Conservation (phyloP, 2,888 invertebrate genomes). For the Drosophila kuntzei region DNA sequence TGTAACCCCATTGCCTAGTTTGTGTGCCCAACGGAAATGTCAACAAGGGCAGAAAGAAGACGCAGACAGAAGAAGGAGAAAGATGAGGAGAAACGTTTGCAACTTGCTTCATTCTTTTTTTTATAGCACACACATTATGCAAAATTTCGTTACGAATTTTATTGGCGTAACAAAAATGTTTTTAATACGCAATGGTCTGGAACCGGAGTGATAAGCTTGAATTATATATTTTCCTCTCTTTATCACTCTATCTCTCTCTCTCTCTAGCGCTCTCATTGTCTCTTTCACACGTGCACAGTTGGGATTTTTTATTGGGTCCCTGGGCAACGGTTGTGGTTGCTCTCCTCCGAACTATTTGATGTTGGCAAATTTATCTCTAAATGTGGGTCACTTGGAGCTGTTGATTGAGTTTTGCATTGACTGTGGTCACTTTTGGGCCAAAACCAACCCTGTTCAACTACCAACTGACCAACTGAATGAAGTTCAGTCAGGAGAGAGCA, state of each 20-base stretch:
- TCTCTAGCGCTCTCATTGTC: not conserved
- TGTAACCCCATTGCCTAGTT: conserved; percentile 75
- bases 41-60: conserved; percentile 49
- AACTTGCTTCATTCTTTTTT: conserved; percentile 51
- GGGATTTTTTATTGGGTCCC: conserved; percentile 35
- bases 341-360: conserved; percentile 57
- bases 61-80: conserved; percentile 8
- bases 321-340: conserved; percentile 25
- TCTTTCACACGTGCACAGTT: not conserved
- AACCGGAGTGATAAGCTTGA: conserved; percentile 77
- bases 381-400: conserved; percentile 70
- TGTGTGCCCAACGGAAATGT: conserved; percentile 60
- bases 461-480: not conserved
- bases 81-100: conserved; percentile 22
- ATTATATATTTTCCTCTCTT: conserved; percentile 45
- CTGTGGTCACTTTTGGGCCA: conserved; percentile 45
- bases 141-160: conserved; percentile 71
- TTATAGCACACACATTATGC: conserved; percentile 71
- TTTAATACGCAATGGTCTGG: conserved; percentile 81
- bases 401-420: conserved; percentile 69
- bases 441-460: not conserved
- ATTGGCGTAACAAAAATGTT: conserved; percentile 80
- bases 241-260: not conserved
- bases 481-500: conserved; percentile 27
- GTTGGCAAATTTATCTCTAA: conserved; percentile 69